Evolutionary conservation across 2,113 vertebrate species (phyloP).

Genomic region (Pangasianodon hypophthalmus): DNA sequence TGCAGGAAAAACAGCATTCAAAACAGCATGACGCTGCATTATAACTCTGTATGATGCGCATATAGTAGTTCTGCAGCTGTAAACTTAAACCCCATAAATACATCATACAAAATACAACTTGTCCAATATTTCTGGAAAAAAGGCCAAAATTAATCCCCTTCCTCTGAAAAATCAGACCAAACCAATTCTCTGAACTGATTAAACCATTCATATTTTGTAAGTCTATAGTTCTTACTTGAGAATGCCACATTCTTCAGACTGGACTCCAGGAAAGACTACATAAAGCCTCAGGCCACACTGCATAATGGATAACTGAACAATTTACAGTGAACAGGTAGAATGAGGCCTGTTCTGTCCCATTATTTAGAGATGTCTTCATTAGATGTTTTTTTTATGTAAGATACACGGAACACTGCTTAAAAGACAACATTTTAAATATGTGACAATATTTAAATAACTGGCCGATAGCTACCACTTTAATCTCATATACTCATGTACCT

Average conservation of each 20-base stretch:
- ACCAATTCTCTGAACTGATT: not conserved
- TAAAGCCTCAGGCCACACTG: not conserved
- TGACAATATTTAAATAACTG: not conserved
- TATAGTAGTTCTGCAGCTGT: not conserved
- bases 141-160: not conserved
- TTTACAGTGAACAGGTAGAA: not conserved
- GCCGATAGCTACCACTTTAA: not conserved
- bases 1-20: not conserved
- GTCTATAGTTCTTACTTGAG: not conserved
- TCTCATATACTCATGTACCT: not conserved
- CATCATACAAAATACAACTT: not conserved
- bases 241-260: not conserved
- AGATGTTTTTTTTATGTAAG: not conserved
- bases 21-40: conserved; percentile 2
- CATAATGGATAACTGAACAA: not conserved
- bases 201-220: not conserved
- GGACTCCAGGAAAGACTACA: not conserved
- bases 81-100: not conserved
- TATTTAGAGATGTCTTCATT: not conserved
- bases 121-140: not conserved
- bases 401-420: no score
- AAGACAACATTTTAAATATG: not conserved
- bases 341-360: not conserved
- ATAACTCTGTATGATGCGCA: not conserved
- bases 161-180: not conserved